Evolutionary conservation across 1,140 invertebrate species (phyloP).

Genomic region (Dermatophagoides farinae): DNA sequence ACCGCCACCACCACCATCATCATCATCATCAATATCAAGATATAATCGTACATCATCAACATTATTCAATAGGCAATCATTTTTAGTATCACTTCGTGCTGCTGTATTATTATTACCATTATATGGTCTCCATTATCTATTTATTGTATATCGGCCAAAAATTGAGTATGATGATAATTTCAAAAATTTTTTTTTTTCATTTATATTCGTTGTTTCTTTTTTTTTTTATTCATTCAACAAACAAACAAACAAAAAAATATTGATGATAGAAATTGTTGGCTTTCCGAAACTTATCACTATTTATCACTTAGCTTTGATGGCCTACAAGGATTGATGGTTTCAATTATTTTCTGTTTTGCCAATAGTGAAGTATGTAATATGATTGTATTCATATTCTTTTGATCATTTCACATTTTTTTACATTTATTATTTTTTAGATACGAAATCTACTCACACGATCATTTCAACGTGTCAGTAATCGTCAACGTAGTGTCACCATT

Average conservation of each 20-base stretch:
- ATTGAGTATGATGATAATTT: constrained; percentile 13
- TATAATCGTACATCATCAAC: neutral
- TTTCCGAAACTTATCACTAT: constrained; percentile 16
- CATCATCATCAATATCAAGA: neutral
- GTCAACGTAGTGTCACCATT: constrained; percentile 10
- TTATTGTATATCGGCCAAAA: constrained; percentile 16
- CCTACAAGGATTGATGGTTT: constrained; percentile 14
- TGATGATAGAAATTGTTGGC: constrained; percentile 12
- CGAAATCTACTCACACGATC: constrained; percentile 6
- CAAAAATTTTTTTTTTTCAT: neutral
- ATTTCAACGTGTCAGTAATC: constrained; percentile 7
- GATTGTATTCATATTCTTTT: neutral
- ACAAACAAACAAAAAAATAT: neutral
- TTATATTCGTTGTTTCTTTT: neutral
- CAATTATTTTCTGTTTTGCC: constrained; percentile 16
- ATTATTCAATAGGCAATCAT: neutral
- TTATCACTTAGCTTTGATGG: constrained; percentile 14
- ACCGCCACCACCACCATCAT: neutral
- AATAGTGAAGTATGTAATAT: constrained; percentile 14
- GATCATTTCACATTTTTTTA: neutral
- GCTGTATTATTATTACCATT: constrained; percentile 14
- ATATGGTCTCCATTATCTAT: constrained; percentile 17
- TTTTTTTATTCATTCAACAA: neutral
- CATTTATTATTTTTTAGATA: neutral
- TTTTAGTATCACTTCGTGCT: constrained; percentile 14